Evolutionary conservation across 2,113 vertebrate genomes (phyloP), one percentile per base, ranked within the genome.

Genomic region (Gymnocephalus cernua): DNA sequence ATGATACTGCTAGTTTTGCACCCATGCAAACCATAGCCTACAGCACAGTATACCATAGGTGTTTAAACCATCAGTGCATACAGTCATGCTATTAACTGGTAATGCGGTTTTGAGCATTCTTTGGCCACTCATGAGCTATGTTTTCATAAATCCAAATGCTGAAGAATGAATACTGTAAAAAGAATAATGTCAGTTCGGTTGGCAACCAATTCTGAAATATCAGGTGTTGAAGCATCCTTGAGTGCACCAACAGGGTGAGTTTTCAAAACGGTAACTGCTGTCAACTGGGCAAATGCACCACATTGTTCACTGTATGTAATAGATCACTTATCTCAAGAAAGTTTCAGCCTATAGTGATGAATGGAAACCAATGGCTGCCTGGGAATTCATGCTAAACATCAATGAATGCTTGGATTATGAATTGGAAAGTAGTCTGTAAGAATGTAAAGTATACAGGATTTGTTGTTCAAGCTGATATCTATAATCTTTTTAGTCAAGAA

Each of bases 281-380:
- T 16, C 41, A 59, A 23, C 25, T 32, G 25, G 51, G 44, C 29
- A 53, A 53, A 10, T 62, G 45, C 27, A 27, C 16, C 7, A 65
- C 21, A 27, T 32, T 48, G 47, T 53, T 69, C 12, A 16, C 50
- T 53, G 5, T 29, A 38, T 53, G 11, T 29, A 38, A 38, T 9
- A 53, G 1, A 67, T 51, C 12, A 14, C 29, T 38, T 27, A 56
- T 35, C 38, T 32, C 18, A 7, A 32, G 1, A 13, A 47, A 32
- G 25, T 51, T 41, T 74, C 16, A 32, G 41, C 63, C 44, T 35
- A 32, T 51, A 25, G 16, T 66, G 25, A 53, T 80, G n/a, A 63
- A 72, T 73, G 6, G 16, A 70, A 77, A 54, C 23, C 14, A 62
- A 15, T 53, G 3, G 47, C 27, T 44, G 27, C 27, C 25, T 45